phyloP scores from a whole-genome alignment of 1,140 invertebrate species.

The Contarinia nasturtii region DNA sequence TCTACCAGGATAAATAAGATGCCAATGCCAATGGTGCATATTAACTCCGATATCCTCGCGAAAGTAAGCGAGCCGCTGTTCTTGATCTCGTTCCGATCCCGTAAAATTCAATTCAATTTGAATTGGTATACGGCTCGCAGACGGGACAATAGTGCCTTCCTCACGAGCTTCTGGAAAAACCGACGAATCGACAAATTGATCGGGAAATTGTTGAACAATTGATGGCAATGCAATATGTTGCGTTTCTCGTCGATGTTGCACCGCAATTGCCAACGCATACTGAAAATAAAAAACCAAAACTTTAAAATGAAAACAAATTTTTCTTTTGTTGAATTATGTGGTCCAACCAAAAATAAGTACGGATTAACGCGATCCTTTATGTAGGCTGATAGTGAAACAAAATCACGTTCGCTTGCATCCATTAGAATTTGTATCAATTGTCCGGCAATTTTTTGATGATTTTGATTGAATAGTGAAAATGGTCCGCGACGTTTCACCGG shows the following conservation, averaged over 20 bases:
- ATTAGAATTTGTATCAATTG: slow-evolving; percentile 32
- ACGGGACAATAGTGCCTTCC: slow-evolving; percentile 18
- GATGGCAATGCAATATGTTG: slow-evolving; percentile 27
- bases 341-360: slow-evolving; percentile 19
- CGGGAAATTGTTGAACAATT: slow-evolving; percentile 33
- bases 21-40: slow-evolving; percentile 12
- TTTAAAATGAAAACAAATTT: too few relatives aligned
- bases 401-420: slow-evolving; percentile 12
- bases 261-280: slow-evolving; percentile 19
- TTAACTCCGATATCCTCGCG: slow-evolving; percentile 46
- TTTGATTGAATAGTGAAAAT: slow-evolving; percentile 36
- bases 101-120: slow-evolving; percentile 43
- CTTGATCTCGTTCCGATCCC: slow-evolving; percentile 40
- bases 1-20: slow-evolving; percentile 30
- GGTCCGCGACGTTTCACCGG: slow-evolving; percentile 12
- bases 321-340: slow-evolving; percentile 6
- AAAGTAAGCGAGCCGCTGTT: slow-evolving; percentile 44
- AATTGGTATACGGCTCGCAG: slow-evolving; percentile 24
- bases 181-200: slow-evolving; percentile 31
- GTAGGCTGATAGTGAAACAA: slow-evolving; percentile 16
- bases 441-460: slow-evolving; percentile 31
- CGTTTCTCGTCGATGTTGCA: slow-evolving; percentile 28
- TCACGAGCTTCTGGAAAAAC: slow-evolving; percentile 31
- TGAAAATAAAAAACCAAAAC: slow-evolving; percentile 8
- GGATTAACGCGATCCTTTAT: slow-evolving; percentile 26